Conservation (phyloP, 2,888 invertebrate genomes). For the Sacculina carcini region DNA sequence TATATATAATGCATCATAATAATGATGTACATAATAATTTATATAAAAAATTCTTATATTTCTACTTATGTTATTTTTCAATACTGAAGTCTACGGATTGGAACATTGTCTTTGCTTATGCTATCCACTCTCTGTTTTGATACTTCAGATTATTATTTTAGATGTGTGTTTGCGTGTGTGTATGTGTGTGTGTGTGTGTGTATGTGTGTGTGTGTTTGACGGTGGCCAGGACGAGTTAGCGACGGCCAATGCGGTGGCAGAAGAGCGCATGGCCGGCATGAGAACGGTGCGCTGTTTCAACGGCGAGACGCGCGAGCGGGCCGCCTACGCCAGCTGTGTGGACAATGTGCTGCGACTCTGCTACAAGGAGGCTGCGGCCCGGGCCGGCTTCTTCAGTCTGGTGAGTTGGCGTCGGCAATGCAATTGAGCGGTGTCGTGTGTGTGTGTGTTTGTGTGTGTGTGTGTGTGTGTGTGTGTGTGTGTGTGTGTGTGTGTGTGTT, state of each 20-base stretch:
- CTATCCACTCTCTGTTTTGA: too few species aligned
- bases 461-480: too few species aligned
- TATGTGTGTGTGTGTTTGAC: too few species aligned
- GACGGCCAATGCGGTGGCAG: slow-evolving; percentile 41
- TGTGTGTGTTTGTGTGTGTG: too few species aligned
- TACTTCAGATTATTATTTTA: background rate
- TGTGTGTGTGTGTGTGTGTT: too few species aligned
- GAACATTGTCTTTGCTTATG: too few species aligned
- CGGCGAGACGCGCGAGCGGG: slow-evolving; percentile 50
- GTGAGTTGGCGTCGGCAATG: slow-evolving; percentile 24
- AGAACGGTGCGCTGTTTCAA: slow-evolving; percentile 80
- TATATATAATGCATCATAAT: too few species aligned
- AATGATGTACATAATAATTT: too few species aligned
- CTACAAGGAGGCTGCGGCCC: slow-evolving; percentile 60
- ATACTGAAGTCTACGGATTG: too few species aligned
- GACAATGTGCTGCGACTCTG: slow-evolving; percentile 44
- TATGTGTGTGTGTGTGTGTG: background rate
- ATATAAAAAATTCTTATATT: too few species aligned
- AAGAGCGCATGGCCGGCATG: slow-evolving; percentile 72
- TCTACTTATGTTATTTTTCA: too few species aligned
- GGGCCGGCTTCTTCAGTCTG: slow-evolving; percentile 70
- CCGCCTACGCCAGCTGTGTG: slow-evolving; percentile 37
- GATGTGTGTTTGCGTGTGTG: background rate
- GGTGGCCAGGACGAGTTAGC: slow-evolving; percentile 33
- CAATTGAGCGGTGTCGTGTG: too few species aligned